These are phyloP conservation scores for Eupithecia centaureata DNA, from an alignment of 2,888 invertebrate genomes.

Conservation along the genomic window DNA sequence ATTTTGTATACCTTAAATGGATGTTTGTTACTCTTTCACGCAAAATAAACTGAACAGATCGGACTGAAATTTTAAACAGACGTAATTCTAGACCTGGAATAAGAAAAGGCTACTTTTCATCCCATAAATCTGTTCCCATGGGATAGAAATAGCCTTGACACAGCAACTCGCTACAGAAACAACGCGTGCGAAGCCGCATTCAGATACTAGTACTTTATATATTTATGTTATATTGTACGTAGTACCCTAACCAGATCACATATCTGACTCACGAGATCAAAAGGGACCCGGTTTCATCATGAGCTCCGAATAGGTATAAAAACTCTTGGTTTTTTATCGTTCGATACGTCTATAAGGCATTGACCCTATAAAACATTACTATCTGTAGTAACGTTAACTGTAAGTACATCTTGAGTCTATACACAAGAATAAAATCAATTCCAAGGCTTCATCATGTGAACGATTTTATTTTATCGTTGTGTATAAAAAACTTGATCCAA, in stretches of 20 bases:
- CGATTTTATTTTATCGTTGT: slow-evolving; percentile 17
- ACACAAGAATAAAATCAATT: slow-evolving; percentile 30
- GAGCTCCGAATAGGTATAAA: slow-evolving; percentile 7
- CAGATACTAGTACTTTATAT: no score
- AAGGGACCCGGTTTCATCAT: not conserved
- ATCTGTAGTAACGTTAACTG: slow-evolving; percentile 46
- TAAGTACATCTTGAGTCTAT: slow-evolving; percentile 18
- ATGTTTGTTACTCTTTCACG: no score
- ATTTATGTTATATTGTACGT: not conserved
- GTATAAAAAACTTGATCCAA: no score
- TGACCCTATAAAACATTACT: slow-evolving; percentile 43
- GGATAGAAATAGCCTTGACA: no score
- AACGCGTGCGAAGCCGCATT: no score
- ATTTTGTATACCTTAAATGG: no score
- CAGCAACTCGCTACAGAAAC: no score
- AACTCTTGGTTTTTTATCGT: slow-evolving; percentile 21
- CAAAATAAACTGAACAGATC: no score
- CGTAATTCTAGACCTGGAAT: no score
- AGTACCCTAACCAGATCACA: not conserved
- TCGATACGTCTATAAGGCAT: slow-evolving; percentile 26
- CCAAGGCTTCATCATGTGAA: slow-evolving; percentile 12
- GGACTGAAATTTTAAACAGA: no score
- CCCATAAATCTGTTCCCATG: no score
- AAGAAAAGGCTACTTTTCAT: no score
- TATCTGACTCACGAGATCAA: not conserved